A percentile compares a stretch with the other conserved stretches of the same genome.
Evolutionary conservation across 2,113 vertebrate genomes (phyloP).

Genomic region (Redunca redunca): DNA sequence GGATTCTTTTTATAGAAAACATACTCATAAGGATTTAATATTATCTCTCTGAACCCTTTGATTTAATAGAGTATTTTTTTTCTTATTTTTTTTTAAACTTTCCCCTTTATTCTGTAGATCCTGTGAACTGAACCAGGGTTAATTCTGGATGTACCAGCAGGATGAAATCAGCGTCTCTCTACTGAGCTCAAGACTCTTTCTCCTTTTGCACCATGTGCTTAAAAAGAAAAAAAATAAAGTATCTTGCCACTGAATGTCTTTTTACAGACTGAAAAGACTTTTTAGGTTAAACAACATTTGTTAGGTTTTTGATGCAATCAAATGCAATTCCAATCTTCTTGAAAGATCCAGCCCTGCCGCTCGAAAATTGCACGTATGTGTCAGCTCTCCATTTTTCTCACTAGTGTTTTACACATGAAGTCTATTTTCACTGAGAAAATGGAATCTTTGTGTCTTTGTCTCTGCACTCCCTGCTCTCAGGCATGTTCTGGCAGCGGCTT

Average conservation of each 20-base stretch:
- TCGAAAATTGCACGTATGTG: slow-evolving; percentile 51
- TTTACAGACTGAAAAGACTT: slow-evolving; percentile 58
- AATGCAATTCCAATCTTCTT: slow-evolving; percentile 63
- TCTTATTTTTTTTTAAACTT: not conserved
- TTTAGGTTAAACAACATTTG: slow-evolving; percentile 60
- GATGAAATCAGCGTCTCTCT: not conserved
- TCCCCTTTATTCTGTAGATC: not conserved
- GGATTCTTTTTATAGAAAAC: slow-evolving; percentile 67
- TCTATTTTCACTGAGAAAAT: slow-evolving; percentile 78
- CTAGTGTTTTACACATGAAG: slow-evolving; percentile 72
- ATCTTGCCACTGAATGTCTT: slow-evolving; percentile 21
- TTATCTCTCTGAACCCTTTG: slow-evolving; percentile 48
- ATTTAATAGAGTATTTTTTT: slow-evolving; percentile 44
- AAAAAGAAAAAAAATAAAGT: slow-evolving; percentile 6
- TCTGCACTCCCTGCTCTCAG: slow-evolving; percentile 81
- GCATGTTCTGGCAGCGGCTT: slow-evolving; percentile 88
- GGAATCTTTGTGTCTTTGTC: slow-evolving; percentile 93
- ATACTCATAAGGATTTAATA: slow-evolving; percentile 58
- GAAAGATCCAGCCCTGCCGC: slow-evolving; percentile 44
- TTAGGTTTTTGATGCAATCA: slow-evolving; percentile 65
- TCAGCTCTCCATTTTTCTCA: slow-evolving; percentile 67
- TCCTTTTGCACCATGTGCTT: slow-evolving; percentile 57
- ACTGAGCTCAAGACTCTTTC: slow-evolving; percentile 36
- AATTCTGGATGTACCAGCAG: not conserved
- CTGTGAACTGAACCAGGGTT: not conserved